Conservation (phyloP, 1,140 invertebrate genomes). For the Nixonia krombeini region DNA sequence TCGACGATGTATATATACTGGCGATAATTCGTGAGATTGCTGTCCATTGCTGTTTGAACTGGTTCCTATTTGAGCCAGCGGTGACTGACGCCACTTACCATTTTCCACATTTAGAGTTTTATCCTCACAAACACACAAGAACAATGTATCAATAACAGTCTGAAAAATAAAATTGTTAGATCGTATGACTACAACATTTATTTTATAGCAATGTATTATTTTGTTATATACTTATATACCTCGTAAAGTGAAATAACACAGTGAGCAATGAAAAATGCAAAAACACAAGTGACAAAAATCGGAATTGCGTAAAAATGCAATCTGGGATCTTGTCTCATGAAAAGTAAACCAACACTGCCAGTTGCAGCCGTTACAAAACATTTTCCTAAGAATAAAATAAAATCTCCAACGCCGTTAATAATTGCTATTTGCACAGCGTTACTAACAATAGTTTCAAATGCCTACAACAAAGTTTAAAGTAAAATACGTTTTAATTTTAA, state of each 20-base stretch:
- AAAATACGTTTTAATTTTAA: slow-evolving; percentile 39
- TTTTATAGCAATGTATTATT: neutral
- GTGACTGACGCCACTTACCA: slow-evolving; percentile 77
- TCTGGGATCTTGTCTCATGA: slow-evolving; percentile 80
- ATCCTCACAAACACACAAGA: slow-evolving; percentile 95
- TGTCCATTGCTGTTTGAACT: slow-evolving; percentile 62
- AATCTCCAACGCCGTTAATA: slow-evolving; percentile 95
- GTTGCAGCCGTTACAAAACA: slow-evolving; percentile 87
- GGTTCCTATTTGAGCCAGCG: slow-evolving; percentile 73
- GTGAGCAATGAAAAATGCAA: slow-evolving; percentile 93
- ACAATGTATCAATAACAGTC: slow-evolving; percentile 96
- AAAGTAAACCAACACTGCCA: slow-evolving; percentile 80
- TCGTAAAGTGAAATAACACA: slow-evolving; percentile 94
- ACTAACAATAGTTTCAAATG: slow-evolving; percentile 85
- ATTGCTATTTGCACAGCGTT: slow-evolving; percentile 91
- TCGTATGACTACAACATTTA: slow-evolving; percentile 16
- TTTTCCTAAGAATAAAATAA: slow-evolving; percentile 94
- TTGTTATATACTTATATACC: slow-evolving; percentile 71
- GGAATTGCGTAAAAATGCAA: slow-evolving; percentile 89
- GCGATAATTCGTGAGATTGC: slow-evolving; percentile 64
- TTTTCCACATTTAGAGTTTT: slow-evolving; percentile 75
- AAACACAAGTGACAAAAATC: slow-evolving; percentile 88
- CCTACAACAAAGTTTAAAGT: too few relatives aligned
- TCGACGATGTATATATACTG: slow-evolving; percentile 65
- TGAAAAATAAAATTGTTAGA: slow-evolving; percentile 71